Percentiles rank a stretch among this genome's conserved stretches.
phyloP scores from a whole-genome alignment of 2,797 vertebrate genomes.

The Anabas testudineus region DNA sequence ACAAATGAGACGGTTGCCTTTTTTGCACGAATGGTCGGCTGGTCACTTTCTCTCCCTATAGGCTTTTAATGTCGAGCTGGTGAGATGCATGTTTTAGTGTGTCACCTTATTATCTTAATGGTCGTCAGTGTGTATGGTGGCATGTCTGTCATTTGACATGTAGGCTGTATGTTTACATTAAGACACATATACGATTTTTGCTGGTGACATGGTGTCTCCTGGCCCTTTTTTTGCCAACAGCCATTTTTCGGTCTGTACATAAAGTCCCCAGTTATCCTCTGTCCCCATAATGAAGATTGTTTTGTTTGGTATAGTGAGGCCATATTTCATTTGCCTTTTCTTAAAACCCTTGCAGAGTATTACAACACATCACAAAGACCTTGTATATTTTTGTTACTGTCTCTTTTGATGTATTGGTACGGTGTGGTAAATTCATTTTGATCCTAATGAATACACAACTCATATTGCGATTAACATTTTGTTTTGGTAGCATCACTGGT shows the following conservation, averaged over 20 bases:
- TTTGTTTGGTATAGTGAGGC: too few species aligned
- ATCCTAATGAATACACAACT: slow-evolving; percentile 5
- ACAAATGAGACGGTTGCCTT: slow-evolving; percentile 67
- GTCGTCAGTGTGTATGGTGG: slow-evolving; percentile 44
- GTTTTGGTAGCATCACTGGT: slow-evolving; percentile 9
- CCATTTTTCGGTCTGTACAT: too few species aligned
- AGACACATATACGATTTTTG: slow-evolving; percentile 33
- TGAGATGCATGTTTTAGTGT: slow-evolving; percentile 54
- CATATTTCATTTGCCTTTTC: slow-evolving; percentile 9
- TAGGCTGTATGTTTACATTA: slow-evolving; percentile 27
- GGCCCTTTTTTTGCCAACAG: too few species aligned
- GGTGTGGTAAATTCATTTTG: not conserved
- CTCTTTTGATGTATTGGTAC: slow-evolving; percentile 15
- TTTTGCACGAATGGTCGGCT: slow-evolving; percentile 41
- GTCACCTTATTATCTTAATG: slow-evolving; percentile 66
- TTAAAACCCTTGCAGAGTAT: not conserved
- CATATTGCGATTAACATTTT: not conserved
- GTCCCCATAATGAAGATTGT: too few species aligned
- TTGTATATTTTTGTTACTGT: not conserved
- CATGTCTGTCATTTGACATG: slow-evolving; percentile 31
- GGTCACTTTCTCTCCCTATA: slow-evolving; percentile 54
- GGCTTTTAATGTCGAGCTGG: slow-evolving; percentile 50
- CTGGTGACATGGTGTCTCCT: slow-evolving; percentile 11
- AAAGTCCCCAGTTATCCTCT: too few species aligned
- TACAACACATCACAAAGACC: slow-evolving; percentile 1